Evolutionary conservation across 2,113 vertebrate species (phyloP), one percentile per base, ranked within the genome.

Genomic region (Gorsachius goisagi): DNA sequence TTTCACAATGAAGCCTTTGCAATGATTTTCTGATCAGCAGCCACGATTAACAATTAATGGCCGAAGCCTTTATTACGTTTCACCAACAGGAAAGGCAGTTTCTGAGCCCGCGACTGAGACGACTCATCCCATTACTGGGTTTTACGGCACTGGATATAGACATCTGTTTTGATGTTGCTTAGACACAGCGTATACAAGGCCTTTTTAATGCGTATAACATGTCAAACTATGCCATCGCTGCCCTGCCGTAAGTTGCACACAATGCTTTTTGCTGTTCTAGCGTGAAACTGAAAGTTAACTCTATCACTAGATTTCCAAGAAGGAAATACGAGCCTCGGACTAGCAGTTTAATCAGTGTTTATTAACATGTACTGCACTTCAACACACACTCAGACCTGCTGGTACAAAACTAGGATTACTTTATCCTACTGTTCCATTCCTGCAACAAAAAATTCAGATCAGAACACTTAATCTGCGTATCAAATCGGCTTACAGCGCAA

Each of bases 151-250:
- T 45, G 86, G n/a, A 5, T 49, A 18, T 4, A 17, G 83, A 41
- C 7, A 7, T 19, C 78, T 93, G 89, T 45, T 60, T 47, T 28
- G 0, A 8, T 1, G 69, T 27, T 71, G 82, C 97, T 30, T 23
- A 21, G 95, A 45, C 45, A 96, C 93, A 2, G 87, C 0, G 45
- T 45, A 91, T 4, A 53, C 91, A 71, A 32, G 44, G 8, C 23
- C 35, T 11, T 4, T 12, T 0, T 5, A 20, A 55, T 1, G 62
- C 1, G 33, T 18, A 6, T 26, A 22, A 17, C 49, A 9, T 0
- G 6, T 27, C 10, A 45, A 15, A 4, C 56, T 1, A 4, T 1
- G n/a, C 72, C 52, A 6, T 17, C 4, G 9, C 85, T 19, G 3
- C 72, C 59, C 93, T 17, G 49, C 55, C 58, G 16, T 11, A 32